Conservation (phyloP, 2,888 invertebrate genomes). For the Saturnia pavonia region DNA sequence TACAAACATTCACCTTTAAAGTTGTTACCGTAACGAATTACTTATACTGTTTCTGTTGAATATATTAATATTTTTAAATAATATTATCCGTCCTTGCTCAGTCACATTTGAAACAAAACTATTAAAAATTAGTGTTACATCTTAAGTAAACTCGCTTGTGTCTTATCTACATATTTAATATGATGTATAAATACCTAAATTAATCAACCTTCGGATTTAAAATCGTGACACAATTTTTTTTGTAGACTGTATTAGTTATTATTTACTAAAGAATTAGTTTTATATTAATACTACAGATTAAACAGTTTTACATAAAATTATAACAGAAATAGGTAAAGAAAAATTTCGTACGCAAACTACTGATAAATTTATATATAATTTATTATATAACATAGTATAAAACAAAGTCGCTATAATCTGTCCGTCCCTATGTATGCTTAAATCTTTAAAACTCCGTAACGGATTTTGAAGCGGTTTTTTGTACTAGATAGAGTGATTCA, state of each 20-base stretch:
- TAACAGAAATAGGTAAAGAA: background rate
- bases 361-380: no score
- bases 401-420: no score
- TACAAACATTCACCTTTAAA: background rate
- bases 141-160: background rate
- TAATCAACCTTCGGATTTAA: background rate
- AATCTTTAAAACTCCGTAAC: no score
- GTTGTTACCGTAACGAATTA: background rate
- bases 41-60: background rate
- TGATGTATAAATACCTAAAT: background rate
- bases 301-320: constrained; percentile 83
- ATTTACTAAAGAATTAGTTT: constrained; percentile 88
- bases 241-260: constrained; percentile 52
- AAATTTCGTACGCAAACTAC: no score
- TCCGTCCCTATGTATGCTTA: no score
- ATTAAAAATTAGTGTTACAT: background rate
- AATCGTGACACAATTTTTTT: background rate
- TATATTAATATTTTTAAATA: background rate
- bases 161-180: background rate
- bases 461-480: no score
- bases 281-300: constrained; percentile 86
- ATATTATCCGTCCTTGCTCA: background rate
- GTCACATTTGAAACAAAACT: background rate
- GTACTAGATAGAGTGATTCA: no score
- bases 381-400: no score